Conservation (phyloP, 2,888 invertebrate genomes). For the Lasioglossum leucozonium region DNA sequence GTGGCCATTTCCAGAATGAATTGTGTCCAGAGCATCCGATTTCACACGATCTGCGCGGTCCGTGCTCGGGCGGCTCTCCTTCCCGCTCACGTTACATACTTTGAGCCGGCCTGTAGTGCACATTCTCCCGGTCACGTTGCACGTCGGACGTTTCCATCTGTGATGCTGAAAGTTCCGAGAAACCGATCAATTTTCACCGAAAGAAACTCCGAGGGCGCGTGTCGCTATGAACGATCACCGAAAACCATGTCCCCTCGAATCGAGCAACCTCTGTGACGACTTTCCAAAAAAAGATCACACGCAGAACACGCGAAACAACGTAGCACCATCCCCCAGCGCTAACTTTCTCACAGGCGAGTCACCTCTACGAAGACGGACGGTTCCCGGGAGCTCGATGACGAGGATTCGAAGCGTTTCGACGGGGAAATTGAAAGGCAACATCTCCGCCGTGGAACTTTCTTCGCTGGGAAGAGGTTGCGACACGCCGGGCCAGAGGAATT, state of each 20-base stretch:
- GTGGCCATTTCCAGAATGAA: not conserved
- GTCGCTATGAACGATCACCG: not conserved
- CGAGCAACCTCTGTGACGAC: not conserved
- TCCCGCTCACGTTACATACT: not conserved
- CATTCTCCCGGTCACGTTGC: conserved; percentile 26
- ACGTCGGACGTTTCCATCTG: conserved; percentile 43
- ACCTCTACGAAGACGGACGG: no score
- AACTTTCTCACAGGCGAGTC: not conserved
- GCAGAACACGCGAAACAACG: not conserved
- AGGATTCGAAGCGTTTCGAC: not conserved
- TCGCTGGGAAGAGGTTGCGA: not conserved
- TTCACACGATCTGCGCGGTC: not conserved
- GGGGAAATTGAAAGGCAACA: not conserved
- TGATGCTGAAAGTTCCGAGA: conserved; percentile 13
- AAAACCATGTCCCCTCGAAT: not conserved
- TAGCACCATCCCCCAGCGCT: not conserved
- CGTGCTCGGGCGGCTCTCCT: not conserved
- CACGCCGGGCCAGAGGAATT: not conserved
- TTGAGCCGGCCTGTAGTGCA: conserved; percentile 24
- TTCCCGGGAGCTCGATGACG: no score
- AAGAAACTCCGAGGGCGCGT: not conserved
- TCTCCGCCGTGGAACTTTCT: not conserved
- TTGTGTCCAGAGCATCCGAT: not conserved
- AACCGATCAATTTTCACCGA: not conserved
- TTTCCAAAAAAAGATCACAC: not conserved